phyloP scores from a whole-genome alignment of 64 coral and sea anemone species.

The Montipora capricornis region DNA sequence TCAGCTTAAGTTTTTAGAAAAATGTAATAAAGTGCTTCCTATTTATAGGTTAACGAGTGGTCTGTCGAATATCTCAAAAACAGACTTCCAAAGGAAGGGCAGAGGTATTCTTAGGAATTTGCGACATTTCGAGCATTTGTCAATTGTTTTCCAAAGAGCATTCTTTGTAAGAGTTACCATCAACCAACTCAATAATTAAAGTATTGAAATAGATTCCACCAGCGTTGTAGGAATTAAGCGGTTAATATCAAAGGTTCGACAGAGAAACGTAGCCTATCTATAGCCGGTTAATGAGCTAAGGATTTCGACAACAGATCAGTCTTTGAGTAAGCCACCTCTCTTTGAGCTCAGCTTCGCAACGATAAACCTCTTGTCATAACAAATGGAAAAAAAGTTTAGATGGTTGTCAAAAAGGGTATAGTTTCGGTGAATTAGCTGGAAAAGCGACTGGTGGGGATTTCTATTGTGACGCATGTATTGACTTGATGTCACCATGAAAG shows the following conservation, averaged over 20 bases:
- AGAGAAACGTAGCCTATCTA: neutral
- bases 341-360: neutral
- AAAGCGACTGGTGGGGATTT: slow-evolving; percentile 25
- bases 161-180: neutral
- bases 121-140: too few relatives aligned
- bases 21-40: neutral
- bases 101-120: too few relatives aligned
- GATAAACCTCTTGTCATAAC: slow-evolving; percentile 16
- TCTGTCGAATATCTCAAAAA: neutral
- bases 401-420: slow-evolving; percentile 11
- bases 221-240: neutral
- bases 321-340: neutral
- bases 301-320: neutral
- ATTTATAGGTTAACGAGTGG: neutral
- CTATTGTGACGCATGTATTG: slow-evolving; percentile 29
- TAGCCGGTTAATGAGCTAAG: neutral
- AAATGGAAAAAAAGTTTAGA: slow-evolving; percentile 3
- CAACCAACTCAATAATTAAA: neutral
- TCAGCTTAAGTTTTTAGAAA: neutral
- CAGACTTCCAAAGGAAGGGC: too few relatives aligned
- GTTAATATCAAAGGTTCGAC: neutral
- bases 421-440: slow-evolving; percentile 15
- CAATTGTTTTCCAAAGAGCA: neutral
- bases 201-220: neutral
- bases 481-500: slow-evolving; percentile 29